Conservation (phyloP, 2,113 vertebrate genomes). For the Channa argus region DNA sequence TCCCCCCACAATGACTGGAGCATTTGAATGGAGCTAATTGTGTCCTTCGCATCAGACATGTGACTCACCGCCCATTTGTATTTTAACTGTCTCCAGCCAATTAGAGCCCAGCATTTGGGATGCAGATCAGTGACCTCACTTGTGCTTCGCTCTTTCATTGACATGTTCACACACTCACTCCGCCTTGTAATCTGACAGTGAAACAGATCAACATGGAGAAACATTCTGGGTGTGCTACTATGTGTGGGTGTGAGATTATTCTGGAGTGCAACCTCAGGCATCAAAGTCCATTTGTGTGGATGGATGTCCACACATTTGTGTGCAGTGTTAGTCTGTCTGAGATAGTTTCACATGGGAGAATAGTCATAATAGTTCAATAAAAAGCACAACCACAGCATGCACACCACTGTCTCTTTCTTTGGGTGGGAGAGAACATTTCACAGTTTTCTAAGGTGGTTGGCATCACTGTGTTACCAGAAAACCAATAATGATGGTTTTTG, state of each 20-base stretch:
- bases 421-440: constrained; percentile 14
- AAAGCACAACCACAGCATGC: constrained; percentile 16
- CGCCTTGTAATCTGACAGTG: constrained; percentile 58
- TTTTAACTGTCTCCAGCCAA: constrained; percentile 69
- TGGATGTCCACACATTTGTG: constrained; percentile 19
- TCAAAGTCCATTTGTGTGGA: constrained; percentile 34
- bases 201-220: constrained; percentile 57
- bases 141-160: constrained; percentile 62
- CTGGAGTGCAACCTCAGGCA: constrained; percentile 64
- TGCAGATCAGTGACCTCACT: constrained; percentile 61
- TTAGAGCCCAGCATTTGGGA: constrained; percentile 47
- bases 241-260: constrained; percentile 70
- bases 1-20: constrained; percentile 44
- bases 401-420: constrained; percentile 20
- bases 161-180: constrained; percentile 62
- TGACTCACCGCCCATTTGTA: constrained; percentile 67
- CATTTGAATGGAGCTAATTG: constrained; percentile 62
- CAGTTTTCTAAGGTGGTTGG: not conserved
- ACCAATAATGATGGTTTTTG: not conserved
- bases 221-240: constrained; percentile 59
- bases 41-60: constrained; percentile 64
- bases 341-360: constrained; percentile 56
- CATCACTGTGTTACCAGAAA: constrained; percentile 5
- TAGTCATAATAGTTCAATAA: constrained; percentile 15
- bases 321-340: constrained; percentile 34